Percentiles rank a stretch among this genome's conserved stretches.
phyloP scores from a whole-genome alignment of 2,888 invertebrate species.

The Brenthis hecate region DNA sequence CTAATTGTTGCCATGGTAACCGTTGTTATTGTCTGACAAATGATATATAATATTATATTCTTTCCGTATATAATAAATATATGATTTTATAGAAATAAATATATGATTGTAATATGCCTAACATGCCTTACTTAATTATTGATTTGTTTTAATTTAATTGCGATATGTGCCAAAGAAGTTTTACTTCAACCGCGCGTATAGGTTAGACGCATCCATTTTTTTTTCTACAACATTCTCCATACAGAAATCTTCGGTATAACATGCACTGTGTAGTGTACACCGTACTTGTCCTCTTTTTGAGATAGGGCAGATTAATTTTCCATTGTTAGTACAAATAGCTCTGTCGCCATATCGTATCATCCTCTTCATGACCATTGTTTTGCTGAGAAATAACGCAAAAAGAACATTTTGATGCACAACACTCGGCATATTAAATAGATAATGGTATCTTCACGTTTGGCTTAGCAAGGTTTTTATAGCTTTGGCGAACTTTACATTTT shows the following conservation, averaged over 20 bases:
- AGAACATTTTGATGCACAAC: conserved; percentile 31
- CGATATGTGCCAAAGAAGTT: too few relatives aligned
- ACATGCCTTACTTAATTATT: too few relatives aligned
- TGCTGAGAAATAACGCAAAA: conserved; percentile 38
- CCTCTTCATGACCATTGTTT: conserved; percentile 41
- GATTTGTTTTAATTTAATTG: too few relatives aligned
- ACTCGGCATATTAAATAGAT: conserved; percentile 47
- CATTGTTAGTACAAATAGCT: conserved; percentile 40
- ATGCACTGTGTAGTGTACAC: neutral
- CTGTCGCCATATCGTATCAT: conserved; percentile 40
- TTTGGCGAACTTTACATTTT: conserved; percentile 33
- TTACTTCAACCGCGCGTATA: too few relatives aligned
- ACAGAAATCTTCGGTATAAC: neutral
- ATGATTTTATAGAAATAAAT: too few relatives aligned
- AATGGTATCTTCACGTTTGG: conserved; percentile 49
- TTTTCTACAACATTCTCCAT: neutral
- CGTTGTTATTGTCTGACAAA: too few relatives aligned
- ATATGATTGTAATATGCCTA: too few relatives aligned
- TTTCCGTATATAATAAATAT: too few relatives aligned
- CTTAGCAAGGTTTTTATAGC: conserved; percentile 47
- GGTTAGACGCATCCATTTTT: too few relatives aligned
- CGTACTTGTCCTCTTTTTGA: conserved; percentile 32
- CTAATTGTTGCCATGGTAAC: too few relatives aligned
- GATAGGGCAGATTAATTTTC: conserved; percentile 41
- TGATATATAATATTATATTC: too few relatives aligned